Base-by-base conservation (phyloP, 2,113 vertebrate species). In the Eurypyga helias region DNA sequence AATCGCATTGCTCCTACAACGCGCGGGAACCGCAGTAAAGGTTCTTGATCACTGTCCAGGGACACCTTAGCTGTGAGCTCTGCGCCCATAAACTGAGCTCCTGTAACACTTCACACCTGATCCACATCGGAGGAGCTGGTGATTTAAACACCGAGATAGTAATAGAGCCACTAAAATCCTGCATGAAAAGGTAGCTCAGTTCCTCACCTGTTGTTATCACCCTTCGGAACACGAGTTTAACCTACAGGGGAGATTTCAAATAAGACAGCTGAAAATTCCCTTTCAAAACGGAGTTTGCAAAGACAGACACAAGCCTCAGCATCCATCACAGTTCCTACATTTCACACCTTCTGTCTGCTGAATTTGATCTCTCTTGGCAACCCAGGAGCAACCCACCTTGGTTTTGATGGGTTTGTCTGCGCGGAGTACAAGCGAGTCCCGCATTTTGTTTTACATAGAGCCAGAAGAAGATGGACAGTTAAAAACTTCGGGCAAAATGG, bases 261-360 rank as follows among this genome's bases (percentile, higher is more conserved):
- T 73, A 48, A 91, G 71, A 71, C 17, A 69, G 64, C 38, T 76
- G 43, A 97, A 96, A 95, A 91, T 60, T 82, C 84, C 55, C 43
- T 64, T 84, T 94, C 81, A 82, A 79, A 84, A 51, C 62, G 48
- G 64, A 89, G 61, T 75, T 57, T 76, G 52, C 34, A 49, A 83
- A 96, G 80, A 71, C 80, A 87, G 55, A 55, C 77, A 71, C 38
- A 46, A 61, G 49, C 38, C 83, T 51, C 43, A 24, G 24, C 70
- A 81, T 89, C 12, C 72, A 66, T 79, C 73, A 69, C 67, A 54
- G 78, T 73, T 83, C 84, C 82, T 90, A 66, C 85, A 70, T 86
- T 90, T 95, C 90, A 85, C 92, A 90, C 84, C 78, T 96, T 82
- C 94, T 92, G 83, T 69, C 66, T 89, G 70, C 58, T 84, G 69